Conservation (phyloP, 2,888 invertebrate genomes). For the Melangyna quadrimaculata region DNA sequence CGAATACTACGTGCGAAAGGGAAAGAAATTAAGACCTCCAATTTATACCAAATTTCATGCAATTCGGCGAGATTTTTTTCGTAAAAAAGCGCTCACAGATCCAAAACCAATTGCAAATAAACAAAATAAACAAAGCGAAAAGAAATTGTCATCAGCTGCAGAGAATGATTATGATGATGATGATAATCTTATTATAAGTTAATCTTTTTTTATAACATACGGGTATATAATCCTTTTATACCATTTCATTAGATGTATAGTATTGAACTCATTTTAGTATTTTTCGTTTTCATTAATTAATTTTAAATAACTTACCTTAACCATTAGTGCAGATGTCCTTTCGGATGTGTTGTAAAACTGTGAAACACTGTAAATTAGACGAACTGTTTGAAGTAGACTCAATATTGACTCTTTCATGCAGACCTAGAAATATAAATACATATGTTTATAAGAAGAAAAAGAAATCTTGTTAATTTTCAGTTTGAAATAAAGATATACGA, state of each 20-base stretch:
- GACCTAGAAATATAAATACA: conserved; percentile 76
- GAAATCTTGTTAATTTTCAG: neutral
- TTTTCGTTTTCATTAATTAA: neutral
- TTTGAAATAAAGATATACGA: neutral
- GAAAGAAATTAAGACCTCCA: conserved; percentile 71
- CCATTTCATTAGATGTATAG: neutral
- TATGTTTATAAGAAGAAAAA: neutral
- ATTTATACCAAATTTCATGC: conserved; percentile 73
- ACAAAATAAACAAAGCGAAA: neutral
- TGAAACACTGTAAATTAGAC: conserved; percentile 96
- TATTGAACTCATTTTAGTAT: neutral
- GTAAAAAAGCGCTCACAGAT: neutral
- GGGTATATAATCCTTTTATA: neutral
- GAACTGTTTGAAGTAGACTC: conserved; percentile 93
- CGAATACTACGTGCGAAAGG: conserved; percentile 71
- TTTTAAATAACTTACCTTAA: conserved; percentile 85
- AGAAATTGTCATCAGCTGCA: neutral
- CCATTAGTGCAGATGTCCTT: conserved; percentile 96
- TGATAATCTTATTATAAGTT: conserved; percentile 55
- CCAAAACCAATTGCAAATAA: neutral
- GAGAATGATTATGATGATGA: conserved; percentile 27
- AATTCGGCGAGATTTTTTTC: conserved; percentile 51
- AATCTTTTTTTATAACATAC: neutral
- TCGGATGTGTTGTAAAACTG: conserved; percentile 98
- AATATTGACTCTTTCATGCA: conserved; percentile 95